A percentile compares a stretch with the other conserved stretches of the same genome.
Conservation (phyloP, 1,140 invertebrate genomes). For the Phortica variegata region DNA sequence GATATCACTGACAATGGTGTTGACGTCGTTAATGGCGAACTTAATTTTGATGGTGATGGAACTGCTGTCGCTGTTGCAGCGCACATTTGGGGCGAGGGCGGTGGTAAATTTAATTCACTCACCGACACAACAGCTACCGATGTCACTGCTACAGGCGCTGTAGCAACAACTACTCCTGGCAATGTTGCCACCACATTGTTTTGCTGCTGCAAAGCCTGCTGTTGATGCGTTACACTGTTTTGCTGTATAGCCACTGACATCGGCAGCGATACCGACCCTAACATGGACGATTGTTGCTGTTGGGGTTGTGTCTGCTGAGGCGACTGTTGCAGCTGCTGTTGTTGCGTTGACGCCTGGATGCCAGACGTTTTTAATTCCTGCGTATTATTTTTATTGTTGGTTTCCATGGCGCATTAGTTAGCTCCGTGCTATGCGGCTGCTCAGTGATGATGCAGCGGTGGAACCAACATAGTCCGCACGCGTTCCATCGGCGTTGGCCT, state of each 20-base stretch:
- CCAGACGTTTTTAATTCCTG: no score
- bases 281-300: constrained; percentile 4
- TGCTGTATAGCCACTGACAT: no score
- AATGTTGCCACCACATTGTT: background rate
- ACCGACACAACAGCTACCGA: constrained; percentile 1
- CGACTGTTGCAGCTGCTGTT: constrained; percentile 10
- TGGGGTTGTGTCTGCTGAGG: constrained; percentile 5
- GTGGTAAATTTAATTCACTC: constrained; percentile 26
- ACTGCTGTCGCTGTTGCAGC: constrained; percentile 7
- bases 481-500: background rate
- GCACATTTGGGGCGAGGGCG: constrained; percentile 25
- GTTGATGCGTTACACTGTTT: no score
- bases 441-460: constrained; percentile 6
- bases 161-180: background rate
- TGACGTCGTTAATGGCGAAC: constrained; percentile 9
- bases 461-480: constrained; percentile 6
- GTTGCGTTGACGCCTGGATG: constrained; percentile 10
- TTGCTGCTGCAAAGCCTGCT: background rate
- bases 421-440: constrained; percentile 1
- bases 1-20: constrained; percentile 2
- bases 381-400: constrained; percentile 26
- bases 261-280: background rate
- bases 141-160: constrained; percentile 7
- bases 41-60: background rate
- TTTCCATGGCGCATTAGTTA: constrained; percentile 18